These are phyloP conservation scores for Apodemus sylvaticus DNA, from an alignment of 2,113 vertebrate genomes.

Conservation along the genomic window DNA sequence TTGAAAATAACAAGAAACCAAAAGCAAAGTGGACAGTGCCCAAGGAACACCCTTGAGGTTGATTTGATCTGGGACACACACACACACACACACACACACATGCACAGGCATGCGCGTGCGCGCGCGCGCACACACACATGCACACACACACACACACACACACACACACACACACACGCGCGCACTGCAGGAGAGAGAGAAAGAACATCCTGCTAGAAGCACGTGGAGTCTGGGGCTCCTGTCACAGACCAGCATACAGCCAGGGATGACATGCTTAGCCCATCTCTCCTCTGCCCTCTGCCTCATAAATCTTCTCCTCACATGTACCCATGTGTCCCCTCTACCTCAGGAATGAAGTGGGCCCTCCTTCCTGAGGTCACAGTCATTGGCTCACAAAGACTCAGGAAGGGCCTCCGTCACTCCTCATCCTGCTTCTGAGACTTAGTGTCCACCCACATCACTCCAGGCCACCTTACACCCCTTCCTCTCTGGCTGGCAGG, in stretches of 20 bases:
- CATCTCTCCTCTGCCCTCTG: background rate
- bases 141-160: background rate
- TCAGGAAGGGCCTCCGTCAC: background rate
- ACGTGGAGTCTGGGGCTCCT: background rate
- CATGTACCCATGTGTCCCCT: rapidly evolving
- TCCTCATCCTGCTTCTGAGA: background rate
- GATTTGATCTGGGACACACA: background rate
- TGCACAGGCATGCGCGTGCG: background rate
- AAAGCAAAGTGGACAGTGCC: background rate
- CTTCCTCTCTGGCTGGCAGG: background rate
- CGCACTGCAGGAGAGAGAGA: background rate
- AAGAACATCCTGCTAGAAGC: background rate
- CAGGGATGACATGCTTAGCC: rapidly evolving
- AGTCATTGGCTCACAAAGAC: background rate
- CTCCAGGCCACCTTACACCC: background rate
- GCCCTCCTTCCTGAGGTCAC: background rate
- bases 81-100: background rate
- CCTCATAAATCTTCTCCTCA: background rate
- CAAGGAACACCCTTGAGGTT: background rate
- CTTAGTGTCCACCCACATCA: background rate
- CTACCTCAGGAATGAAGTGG: background rate
- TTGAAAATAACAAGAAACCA: background rate
- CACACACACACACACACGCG: background rate
- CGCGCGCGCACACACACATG: background rate
- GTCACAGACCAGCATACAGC: rapidly evolving